Percentiles rank a stretch among this genome's conserved stretches.
Conservation (phyloP, 64 coral and sea anemone genomes). For the Montipora sp. region DNA sequence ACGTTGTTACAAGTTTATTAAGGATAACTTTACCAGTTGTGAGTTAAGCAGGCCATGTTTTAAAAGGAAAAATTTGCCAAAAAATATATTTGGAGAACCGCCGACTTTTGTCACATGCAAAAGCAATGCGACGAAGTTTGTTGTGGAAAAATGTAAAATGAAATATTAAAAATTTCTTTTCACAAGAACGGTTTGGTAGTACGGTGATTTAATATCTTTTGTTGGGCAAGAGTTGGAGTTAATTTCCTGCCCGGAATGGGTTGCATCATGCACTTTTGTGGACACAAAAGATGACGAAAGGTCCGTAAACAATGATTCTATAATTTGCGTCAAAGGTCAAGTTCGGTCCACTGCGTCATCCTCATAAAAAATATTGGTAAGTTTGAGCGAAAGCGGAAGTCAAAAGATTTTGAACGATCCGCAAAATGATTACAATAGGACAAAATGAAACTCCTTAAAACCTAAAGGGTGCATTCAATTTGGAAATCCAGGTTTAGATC, state of each 20-base stretch:
- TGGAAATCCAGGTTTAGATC: no score
- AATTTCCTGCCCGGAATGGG: background rate
- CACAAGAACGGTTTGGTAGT: background rate
- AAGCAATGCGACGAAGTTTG: constrained; percentile 18
- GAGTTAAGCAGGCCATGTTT: background rate
- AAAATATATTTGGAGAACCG: background rate
- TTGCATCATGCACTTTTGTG: constrained; percentile 5
- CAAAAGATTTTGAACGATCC: background rate
- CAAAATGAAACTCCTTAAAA: no score
- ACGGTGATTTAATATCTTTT: background rate
- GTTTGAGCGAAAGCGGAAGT: background rate
- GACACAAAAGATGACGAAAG: background rate
- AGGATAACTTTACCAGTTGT: no score
- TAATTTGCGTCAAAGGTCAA: constrained; percentile 5
- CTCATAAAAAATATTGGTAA: background rate
- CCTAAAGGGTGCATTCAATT: no score
- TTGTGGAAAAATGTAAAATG: constrained; percentile 13
- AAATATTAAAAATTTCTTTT: background rate
- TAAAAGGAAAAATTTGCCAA: background rate
- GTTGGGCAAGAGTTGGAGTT: background rate
- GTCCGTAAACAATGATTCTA: constrained; percentile 8
- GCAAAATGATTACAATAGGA: no score
- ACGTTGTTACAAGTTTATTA: no score
- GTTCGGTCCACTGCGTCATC: constrained; percentile 34
- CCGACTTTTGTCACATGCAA: background rate